These are phyloP conservation scores for Bergia sp. DNA, from an alignment of 92 coral and sea anemone species.

Conservation along the genomic window DNA sequence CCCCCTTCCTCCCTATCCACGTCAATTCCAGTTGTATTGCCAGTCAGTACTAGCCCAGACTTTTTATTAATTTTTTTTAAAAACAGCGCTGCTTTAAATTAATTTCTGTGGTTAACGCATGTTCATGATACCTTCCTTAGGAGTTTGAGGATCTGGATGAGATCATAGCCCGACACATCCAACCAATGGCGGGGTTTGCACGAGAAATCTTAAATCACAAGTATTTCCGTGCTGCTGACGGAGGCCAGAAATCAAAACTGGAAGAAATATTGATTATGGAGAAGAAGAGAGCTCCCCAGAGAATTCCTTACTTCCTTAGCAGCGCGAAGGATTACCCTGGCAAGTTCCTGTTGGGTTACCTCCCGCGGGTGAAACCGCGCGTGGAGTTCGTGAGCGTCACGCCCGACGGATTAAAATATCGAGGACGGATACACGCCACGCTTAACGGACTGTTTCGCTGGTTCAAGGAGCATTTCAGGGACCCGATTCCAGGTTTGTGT, in stretches of 20 bases:
- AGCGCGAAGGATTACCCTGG: conserved; percentile 91
- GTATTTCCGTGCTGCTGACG: conserved; percentile 86
- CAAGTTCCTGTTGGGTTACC: conserved; percentile 90
- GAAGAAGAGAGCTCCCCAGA: conserved; percentile 86
- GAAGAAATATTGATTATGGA: conserved; percentile 78
- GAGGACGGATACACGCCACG: conserved; percentile 92
- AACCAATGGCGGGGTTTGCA: conserved; percentile 95
- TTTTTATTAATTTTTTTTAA: too few relatives aligned
- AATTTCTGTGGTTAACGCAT: background rate
- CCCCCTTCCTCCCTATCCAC: background rate
- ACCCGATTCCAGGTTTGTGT: conserved; percentile 93
- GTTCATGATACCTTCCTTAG: conserved; percentile 39
- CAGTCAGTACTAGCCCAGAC: too few relatives aligned
- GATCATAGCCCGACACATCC: conserved; percentile 96
- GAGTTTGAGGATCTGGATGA: conserved; percentile 99
- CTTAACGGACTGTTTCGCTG: conserved; percentile 92
- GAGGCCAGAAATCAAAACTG: conserved; percentile 72
- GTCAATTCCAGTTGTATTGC: background rate
- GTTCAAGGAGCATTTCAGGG: conserved; percentile 99
- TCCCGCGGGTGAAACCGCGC: conserved; percentile 91
- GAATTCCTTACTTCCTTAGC: conserved; percentile 89
- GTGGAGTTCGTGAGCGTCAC: conserved; percentile 83
- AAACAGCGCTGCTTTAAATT: background rate
- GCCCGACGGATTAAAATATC: conserved; percentile 94
- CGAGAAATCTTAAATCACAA: conserved; percentile 88